phyloP scores from a whole-genome alignment of 2,888 invertebrate genomes.

The Cheilosia urbana region DNA sequence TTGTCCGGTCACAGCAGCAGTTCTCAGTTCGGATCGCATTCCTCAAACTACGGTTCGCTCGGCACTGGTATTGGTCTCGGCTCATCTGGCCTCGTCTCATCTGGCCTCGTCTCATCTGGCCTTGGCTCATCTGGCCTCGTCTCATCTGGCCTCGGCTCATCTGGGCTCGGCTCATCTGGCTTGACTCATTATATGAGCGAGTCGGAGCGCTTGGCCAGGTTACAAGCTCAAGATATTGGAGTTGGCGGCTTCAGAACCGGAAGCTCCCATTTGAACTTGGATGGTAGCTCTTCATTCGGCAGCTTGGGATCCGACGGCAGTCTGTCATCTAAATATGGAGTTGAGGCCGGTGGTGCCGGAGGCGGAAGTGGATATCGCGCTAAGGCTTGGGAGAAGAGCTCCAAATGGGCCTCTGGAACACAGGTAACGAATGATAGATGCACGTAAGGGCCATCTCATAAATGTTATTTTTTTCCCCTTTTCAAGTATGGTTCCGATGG shows the following conservation, averaged over 20 bases:
- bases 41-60: background rate
- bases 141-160: slow-evolving; percentile 55
- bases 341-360: slow-evolving; percentile 62
- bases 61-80: slow-evolving; percentile 56
- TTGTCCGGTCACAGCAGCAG: slow-evolving; percentile 20
- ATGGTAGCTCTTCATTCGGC: slow-evolving; percentile 46
- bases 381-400: slow-evolving; percentile 83
- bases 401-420: slow-evolving; percentile 83
- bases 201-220: slow-evolving; percentile 81
- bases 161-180: slow-evolving; percentile 75
- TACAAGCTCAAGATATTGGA: slow-evolving; percentile 79
- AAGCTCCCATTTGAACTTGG: slow-evolving; percentile 77
- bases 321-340: slow-evolving; percentile 50
- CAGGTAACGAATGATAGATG: slow-evolving; percentile 77
- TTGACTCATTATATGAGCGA: slow-evolving; percentile 80
- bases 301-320: slow-evolving; percentile 11
- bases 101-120: slow-evolving; percentile 75
- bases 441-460: background rate
- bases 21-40: slow-evolving; percentile 55
- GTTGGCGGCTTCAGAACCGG: slow-evolving; percentile 77
- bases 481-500: slow-evolving; percentile 81
- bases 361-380: slow-evolving; percentile 78
- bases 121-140: slow-evolving; percentile 75
- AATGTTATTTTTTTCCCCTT: slow-evolving; percentile 18
- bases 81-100: slow-evolving; percentile 54